Conservation (phyloP, 2,797 vertebrate species). For the Euphonia xanthogaster region DNA sequence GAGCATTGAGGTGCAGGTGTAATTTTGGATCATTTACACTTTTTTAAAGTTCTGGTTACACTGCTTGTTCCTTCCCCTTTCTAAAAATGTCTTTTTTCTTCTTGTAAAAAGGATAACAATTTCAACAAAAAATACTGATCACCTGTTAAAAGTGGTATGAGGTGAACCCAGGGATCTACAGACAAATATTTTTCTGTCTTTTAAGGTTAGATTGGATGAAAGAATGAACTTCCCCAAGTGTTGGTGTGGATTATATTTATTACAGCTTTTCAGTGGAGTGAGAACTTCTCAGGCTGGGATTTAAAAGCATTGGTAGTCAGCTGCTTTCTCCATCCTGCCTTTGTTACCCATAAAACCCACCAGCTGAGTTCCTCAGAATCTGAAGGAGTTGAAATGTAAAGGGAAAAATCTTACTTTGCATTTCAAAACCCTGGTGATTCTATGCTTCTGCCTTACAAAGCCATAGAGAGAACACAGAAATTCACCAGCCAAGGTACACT, state of each 20-base stretch:
- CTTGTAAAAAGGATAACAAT: background rate
- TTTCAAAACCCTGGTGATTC: constrained; percentile 27
- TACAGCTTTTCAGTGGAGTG: background rate
- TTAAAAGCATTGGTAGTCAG: background rate
- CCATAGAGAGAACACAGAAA: background rate
- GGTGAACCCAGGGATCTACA: background rate
- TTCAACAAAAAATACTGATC: background rate
- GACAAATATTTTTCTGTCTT: background rate
- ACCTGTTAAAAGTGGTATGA: background rate
- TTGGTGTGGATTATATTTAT: background rate
- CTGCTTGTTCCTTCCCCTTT: background rate
- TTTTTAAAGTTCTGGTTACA: background rate
- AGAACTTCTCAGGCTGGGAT: background rate
- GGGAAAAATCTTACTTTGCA: background rate
- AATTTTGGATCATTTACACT: background rate
- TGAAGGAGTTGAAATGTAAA: background rate
- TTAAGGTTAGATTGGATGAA: background rate
- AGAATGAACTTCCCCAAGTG: background rate
- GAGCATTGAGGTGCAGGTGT: background rate
- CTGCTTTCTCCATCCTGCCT: background rate
- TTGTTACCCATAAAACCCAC: background rate
- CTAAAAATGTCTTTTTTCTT: background rate
- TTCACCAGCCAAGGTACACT: background rate
- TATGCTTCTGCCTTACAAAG: background rate
- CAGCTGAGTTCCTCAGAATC: background rate